Base-by-base conservation (phyloP, 2,113 vertebrate genomes). In the Pipa parva region DNA sequence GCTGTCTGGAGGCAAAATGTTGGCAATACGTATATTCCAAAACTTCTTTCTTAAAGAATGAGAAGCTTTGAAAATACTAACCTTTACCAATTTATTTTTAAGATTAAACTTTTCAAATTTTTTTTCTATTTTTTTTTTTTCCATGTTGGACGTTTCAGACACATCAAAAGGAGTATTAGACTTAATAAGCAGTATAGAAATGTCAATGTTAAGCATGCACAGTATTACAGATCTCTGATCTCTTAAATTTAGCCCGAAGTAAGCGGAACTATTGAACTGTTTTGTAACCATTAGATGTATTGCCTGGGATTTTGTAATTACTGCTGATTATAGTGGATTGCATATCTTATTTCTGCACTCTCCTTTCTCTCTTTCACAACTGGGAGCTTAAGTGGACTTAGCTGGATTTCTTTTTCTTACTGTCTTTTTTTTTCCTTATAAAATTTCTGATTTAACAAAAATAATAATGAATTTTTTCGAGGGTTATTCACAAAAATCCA, bases 391-490 rank as follows among this genome's bases (percentile, higher is more conserved):
- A 54, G 28, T 54, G 27, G 27, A 54, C 51, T 28, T 54, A 54
- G 17, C 22, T 28, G 17, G 15, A 1, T 18, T 0, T 26, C n/a
- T 59, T 39, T 39, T 37, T 7, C 6, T 45, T 11, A 42, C 42
- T 52, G 7, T 8, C 9, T 21, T 26, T 28, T 64, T 8, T 21
- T 7, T 64, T 42, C 13, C 10, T 17, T 39, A 64, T 48, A 13
- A 49, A 33, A 27, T 21, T 46, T 20, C 18, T 48, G 26, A 29
- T 6, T 36, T 56, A 49, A 48, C 39, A 66, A 58, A 49, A n/a
- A n/a, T n/a, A n/a, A n/a, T n/a, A n/a, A n/a, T n/a, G n/a, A n/a
- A n/a, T n/a, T n/a, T n/a, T n/a, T n/a, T n/a, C n/a, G n/a, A n/a
- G n/a, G n/a, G n/a, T n/a, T n/a, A n/a, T n/a, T n/a, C n/a, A n/a